Evolutionary conservation across 2,797 vertebrate species (phyloP).

Genomic region (Tenualosa thibaudeaui): DNA sequence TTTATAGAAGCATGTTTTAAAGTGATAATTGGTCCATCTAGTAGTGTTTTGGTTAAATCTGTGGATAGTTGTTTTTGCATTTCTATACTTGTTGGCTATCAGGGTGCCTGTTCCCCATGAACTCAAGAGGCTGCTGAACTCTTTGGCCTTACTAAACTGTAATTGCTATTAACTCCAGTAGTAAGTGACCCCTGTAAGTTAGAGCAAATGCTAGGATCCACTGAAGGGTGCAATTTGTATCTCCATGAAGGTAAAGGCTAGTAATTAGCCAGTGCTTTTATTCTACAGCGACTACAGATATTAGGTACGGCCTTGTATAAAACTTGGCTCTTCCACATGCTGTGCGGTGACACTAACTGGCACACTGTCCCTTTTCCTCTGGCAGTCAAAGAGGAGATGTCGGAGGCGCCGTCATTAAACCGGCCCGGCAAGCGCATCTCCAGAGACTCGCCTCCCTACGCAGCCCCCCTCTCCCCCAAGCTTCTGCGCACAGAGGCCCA

Average conservation of each 20-base stretch:
- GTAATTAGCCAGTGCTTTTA: no score
- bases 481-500: conserved; percentile 79
- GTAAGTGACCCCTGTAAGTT: not conserved
- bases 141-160: not conserved
- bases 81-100: not conserved
- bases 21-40: not conserved
- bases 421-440: conserved; percentile 81
- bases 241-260: not conserved
- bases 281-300: not conserved
- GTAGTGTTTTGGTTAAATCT: not conserved
- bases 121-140: not conserved
- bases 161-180: not conserved
- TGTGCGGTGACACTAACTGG: not conserved
- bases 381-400: conserved; percentile 85
- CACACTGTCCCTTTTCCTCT: not conserved
- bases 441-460: conserved; percentile 78
- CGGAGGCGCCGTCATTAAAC: conserved; percentile 71
- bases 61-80: not conserved
- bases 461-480: conserved; percentile 85
- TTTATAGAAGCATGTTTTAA: not conserved
- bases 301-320: not conserved
- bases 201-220: not conserved
- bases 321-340: not conserved
- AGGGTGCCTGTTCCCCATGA: not conserved
- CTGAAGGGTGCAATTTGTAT: not conserved